These are phyloP conservation scores for Helicoverpa assulta DNA, from an alignment of 2,888 invertebrate genomes.

Conservation along the genomic window DNA sequence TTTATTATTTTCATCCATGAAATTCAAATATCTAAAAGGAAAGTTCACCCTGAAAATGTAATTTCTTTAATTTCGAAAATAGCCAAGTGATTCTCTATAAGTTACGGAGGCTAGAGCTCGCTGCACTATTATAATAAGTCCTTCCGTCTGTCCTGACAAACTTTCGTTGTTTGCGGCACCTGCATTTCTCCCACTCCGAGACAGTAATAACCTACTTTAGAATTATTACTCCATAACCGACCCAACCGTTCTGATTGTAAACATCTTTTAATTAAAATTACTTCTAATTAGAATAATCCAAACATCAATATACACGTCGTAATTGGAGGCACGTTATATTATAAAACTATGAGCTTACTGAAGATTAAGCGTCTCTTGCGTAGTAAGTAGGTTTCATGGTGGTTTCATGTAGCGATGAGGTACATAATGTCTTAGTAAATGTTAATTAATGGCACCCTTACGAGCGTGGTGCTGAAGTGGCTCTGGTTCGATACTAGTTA, in stretches of 20 bases:
- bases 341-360: slow-evolving; percentile 39
- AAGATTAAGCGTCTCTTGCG: slow-evolving; percentile 30
- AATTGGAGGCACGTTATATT: slow-evolving; percentile 42
- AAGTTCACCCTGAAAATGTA: slow-evolving; percentile 1
- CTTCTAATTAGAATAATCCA: slow-evolving; percentile 34
- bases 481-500: slow-evolving; percentile 41
- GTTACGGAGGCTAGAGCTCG: slow-evolving; percentile 22
- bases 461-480: slow-evolving; percentile 31
- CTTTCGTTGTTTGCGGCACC: slow-evolving; percentile 61
- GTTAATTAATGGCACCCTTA: slow-evolving; percentile 53
- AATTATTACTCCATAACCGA: slow-evolving; percentile 47
- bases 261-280: slow-evolving; percentile 25
- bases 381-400: slow-evolving; percentile 42
- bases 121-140: slow-evolving; percentile 51
- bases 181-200: slow-evolving; percentile 52
- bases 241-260: slow-evolving; percentile 12
- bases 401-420: slow-evolving; percentile 41
- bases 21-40: not conserved
- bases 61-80: slow-evolving; percentile 22
- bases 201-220: slow-evolving; percentile 53
- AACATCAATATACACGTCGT: slow-evolving; percentile 36
- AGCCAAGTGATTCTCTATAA: slow-evolving; percentile 36
- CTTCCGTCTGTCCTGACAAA: slow-evolving; percentile 46
- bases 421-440: slow-evolving; percentile 36
- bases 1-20: not conserved